Conservation (phyloP, 2,797 vertebrate genomes). For the Clarias pachynema region DNA sequence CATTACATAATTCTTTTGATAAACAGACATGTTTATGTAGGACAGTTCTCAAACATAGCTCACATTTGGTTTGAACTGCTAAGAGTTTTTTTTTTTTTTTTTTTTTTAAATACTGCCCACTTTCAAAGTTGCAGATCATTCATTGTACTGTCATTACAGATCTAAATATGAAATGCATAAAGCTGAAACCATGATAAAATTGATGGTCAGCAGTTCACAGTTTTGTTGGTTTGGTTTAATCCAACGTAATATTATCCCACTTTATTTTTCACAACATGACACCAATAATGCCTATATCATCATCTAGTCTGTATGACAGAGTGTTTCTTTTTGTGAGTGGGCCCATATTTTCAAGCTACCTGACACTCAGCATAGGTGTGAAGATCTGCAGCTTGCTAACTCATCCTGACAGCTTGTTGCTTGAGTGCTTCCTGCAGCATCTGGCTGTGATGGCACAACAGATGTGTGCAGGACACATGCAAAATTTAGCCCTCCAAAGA, state of each 20-base stretch:
- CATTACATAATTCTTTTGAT: slow-evolving; percentile 49
- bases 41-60: slow-evolving; percentile 43
- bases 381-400: slow-evolving; percentile 35
- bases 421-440: slow-evolving; percentile 46
- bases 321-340: slow-evolving; percentile 7
- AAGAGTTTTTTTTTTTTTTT: not conserved
- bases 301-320: slow-evolving; percentile 26
- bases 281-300: not conserved
- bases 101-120: not conserved
- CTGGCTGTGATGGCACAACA: slow-evolving; percentile 47
- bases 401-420: slow-evolving; percentile 39
- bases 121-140: slow-evolving; percentile 3
- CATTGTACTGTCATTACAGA: not conserved
- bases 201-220: not conserved
- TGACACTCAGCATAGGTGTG: slow-evolving; percentile 18
- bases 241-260: slow-evolving; percentile 1
- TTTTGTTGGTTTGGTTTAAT: not conserved
- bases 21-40: slow-evolving; percentile 45
- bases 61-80: slow-evolving; percentile 22
- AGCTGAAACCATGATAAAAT: not conserved
- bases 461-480: slow-evolving; percentile 41
- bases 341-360: slow-evolving; percentile 10
- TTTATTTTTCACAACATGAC: slow-evolving; percentile 8
- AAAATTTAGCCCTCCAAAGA: slow-evolving; percentile 19
- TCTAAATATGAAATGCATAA: not conserved